A percentile compares a stretch with the other conserved stretches of the same genome.
These are phyloP conservation scores for Marisa cornuarietis DNA, from an alignment of 1,140 invertebrate species.

Conservation along the genomic window DNA sequence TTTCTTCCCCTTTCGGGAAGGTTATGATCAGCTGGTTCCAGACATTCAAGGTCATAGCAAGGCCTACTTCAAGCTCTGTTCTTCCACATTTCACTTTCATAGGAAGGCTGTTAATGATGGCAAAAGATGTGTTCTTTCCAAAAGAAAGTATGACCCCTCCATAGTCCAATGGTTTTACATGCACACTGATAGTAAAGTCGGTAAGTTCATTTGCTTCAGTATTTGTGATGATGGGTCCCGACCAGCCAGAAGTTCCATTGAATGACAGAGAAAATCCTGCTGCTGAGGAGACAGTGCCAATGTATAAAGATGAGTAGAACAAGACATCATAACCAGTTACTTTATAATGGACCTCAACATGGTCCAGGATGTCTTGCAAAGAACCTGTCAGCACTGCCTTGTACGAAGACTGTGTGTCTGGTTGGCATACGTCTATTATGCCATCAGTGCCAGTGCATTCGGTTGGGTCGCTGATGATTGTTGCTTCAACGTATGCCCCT, in stretches of 20 bases:
- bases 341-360: background rate
- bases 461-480: slow-evolving; percentile 7
- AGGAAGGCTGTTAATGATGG: slow-evolving; percentile 28
- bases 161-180: slow-evolving; percentile 37
- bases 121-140: slow-evolving; percentile 30
- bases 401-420: slow-evolving; percentile 16
- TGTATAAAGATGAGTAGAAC: slow-evolving; percentile 6
- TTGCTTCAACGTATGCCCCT: slow-evolving; percentile 13
- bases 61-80: slow-evolving; percentile 18
- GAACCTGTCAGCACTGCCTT: slow-evolving; percentile 9
- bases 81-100: slow-evolving; percentile 35
- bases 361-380: slow-evolving; percentile 16
- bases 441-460: slow-evolving; percentile 29
- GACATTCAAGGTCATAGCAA: slow-evolving; percentile 6
- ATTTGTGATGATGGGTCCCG: slow-evolving; percentile 24
- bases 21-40: slow-evolving; percentile 48
- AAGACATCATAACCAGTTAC: background rate
- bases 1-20: slow-evolving; percentile 12
- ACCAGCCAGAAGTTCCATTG: slow-evolving; percentile 37
- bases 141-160: slow-evolving; percentile 41
- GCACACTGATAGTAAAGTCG: slow-evolving; percentile 35
- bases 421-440: slow-evolving; percentile 33
- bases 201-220: background rate
- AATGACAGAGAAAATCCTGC: slow-evolving; percentile 38
- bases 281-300: slow-evolving; percentile 5